Evolutionary conservation across 2,888 invertebrate genomes (phyloP), one percentile per base, ranked within the genome.

Genomic region (Pseudeuparius sepicola): DNA sequence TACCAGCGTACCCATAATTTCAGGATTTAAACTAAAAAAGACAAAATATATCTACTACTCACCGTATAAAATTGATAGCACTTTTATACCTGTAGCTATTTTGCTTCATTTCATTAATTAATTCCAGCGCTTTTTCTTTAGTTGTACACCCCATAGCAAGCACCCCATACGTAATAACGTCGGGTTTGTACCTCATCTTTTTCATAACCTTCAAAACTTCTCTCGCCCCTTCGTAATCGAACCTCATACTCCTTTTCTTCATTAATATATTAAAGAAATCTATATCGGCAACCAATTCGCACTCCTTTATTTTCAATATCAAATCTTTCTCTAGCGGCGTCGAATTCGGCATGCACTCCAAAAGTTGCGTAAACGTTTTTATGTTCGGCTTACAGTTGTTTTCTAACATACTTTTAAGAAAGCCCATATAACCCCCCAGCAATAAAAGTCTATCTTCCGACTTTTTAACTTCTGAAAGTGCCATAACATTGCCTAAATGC

Each of bases 91-190:
- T 70, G 32, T 78, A 69, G 37, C 73, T 69, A 40, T 73, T 68
- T 28, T 67, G 65, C 35, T 74, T 65, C 78, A 94, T 83, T 55
- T 82, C 73, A 18, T 64, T 56, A 0, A 92, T 53, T 5, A 93
- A 65, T 45, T 73, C 64, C 30, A 67, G 58, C 3, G 80, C 84
- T 48, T 75, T 70, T 16, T 69, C 65, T 45, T 69, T 66, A 4
- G 67, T 75, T 39, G 60, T 64, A 57, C 93, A 93, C 7, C 83
- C 75, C 50, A 90, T 60, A 1, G 93, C 82, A 39, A 94, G 60
- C 2, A 83, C 77, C 24, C 90, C 92, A 65, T 83, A 94, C 0
- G 93, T 93, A 48, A 85, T 70, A 46, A 89, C 69, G 59, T 90
- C 75, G 1, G 80, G 77, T 42, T 64, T 62, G 14, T 83, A 56